These are phyloP conservation scores for Drosophila carrolli DNA, from an alignment of 1,140 invertebrate species.

Conservation along the genomic window DNA sequence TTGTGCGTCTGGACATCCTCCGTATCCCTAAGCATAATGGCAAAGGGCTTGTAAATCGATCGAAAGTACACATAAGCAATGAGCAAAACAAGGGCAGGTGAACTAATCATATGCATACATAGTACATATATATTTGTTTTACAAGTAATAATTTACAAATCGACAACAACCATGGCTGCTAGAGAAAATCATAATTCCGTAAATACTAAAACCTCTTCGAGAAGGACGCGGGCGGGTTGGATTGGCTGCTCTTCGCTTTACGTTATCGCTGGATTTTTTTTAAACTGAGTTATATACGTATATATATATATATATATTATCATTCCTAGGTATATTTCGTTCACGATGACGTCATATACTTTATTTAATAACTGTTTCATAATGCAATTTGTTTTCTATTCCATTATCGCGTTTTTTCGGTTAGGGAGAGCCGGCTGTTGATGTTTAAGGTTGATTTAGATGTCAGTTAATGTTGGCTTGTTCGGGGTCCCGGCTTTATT, in stretches of 20 bases:
- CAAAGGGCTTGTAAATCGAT: slow-evolving; percentile 23
- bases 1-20: slow-evolving; percentile 59
- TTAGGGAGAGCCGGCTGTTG: slow-evolving; percentile 45
- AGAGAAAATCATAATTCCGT: slow-evolving; percentile 43
- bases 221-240: slow-evolving; percentile 45
- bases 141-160: slow-evolving; percentile 63
- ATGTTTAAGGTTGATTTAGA: slow-evolving; percentile 36
- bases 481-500: slow-evolving; percentile 28
- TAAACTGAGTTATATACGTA: slow-evolving; percentile 45
- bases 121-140: slow-evolving; percentile 46
- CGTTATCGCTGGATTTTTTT: slow-evolving; percentile 30
- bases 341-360: slow-evolving; percentile 55
- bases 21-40: slow-evolving; percentile 47
- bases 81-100: slow-evolving; percentile 45
- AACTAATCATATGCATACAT: slow-evolving; percentile 53
- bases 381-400: slow-evolving; percentile 64
- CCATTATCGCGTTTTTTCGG: slow-evolving; percentile 59
- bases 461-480: slow-evolving; percentile 21
- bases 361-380: slow-evolving; percentile 73
- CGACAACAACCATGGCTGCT: slow-evolving; percentile 59
- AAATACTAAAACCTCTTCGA: slow-evolving; percentile 47
- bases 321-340: slow-evolving; percentile 63
- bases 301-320: slow-evolving; percentile 37
- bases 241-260: slow-evolving; percentile 37
- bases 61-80: slow-evolving; percentile 16